Evolutionary conservation across 30 jellyfish, hydroid and myxozoan species (phyloP), one percentile per base, ranked within the genome.

Genomic region (Turritopsis rubra): DNA sequence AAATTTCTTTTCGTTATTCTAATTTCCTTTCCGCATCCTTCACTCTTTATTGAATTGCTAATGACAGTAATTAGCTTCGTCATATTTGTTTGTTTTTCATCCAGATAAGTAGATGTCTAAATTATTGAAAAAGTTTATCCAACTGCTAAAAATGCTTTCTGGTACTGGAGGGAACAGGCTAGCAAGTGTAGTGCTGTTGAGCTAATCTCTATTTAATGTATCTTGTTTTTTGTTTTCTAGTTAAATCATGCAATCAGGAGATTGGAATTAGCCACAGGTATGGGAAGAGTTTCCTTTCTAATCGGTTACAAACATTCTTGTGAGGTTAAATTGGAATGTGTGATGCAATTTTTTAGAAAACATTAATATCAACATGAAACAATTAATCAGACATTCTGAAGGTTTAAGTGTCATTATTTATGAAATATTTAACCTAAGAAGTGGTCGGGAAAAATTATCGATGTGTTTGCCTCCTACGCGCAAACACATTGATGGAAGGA

Each of bases 211-310:
- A 41, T 41, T 13, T 13, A 41, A 5, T 41, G 60, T 68, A 7
- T 16, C 19, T 68, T 68, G 31, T 74, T 74, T 74, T 29, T 23
- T n/a, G n/a, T 29, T 74, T 21, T 17, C 9, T 82, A 82, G 88
- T 82, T 25, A 65, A 82, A 82, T 82, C 88, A 82, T 71, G 88
- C 88, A 16, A 82, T 82, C 41, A 31, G 88, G 71, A 82, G 88
- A 82, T 60, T 82, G 53, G 88, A 82, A 17, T 21, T 82, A 82
- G 52, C 65, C 23, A 82, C 85, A 25, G 88, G 88, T 82, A 66
- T 21, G 83, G 9, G 19, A 68, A 23, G 9, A n/a, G 16, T 23
- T 68, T 1, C 30, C 77, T 68, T n/a, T 68, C 9, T 68, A 68
- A 68, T 68, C 28, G 19, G 23, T 27, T 68, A 0, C 19, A n/a